A percentile compares a stretch with the other conserved stretches of the same genome.
These are phyloP conservation scores for Mormyrus iriodes DNA, from an alignment of 2,113 vertebrate genomes.

Conservation along the genomic window DNA sequence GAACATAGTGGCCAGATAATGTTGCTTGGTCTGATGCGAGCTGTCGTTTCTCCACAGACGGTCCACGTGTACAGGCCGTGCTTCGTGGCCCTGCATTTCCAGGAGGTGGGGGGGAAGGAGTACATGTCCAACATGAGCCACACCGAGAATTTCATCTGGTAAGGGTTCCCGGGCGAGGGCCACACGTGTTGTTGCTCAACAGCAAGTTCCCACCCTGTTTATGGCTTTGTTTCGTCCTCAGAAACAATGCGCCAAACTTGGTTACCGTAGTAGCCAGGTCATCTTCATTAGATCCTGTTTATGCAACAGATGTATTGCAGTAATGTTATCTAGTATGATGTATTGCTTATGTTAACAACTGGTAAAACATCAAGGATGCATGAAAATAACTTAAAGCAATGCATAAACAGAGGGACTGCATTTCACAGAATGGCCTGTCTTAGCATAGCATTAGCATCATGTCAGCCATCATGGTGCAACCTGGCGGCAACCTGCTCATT, in stretches of 20 bases:
- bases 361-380: neutral
- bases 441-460: neutral
- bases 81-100: slow-evolving; percentile 69
- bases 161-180: slow-evolving; percentile 13
- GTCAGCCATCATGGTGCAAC: neutral
- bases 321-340: neutral
- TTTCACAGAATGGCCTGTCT: neutral
- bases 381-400: neutral
- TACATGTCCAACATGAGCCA: slow-evolving; percentile 64
- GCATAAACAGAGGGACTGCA: neutral
- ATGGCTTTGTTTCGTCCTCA: neutral
- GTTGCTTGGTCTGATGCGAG: neutral
- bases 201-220: neutral
- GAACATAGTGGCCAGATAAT: neutral
- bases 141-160: slow-evolving; percentile 61
- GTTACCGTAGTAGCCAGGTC: neutral
- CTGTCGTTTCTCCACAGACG: slow-evolving; percentile 44
- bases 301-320: neutral
- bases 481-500: neutral
- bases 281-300: neutral
- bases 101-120: slow-evolving; percentile 73
- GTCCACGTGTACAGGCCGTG: slow-evolving; percentile 54
- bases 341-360: neutral
- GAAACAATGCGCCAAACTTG: neutral
- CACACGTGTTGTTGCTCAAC: neutral